Base-by-base conservation (phyloP, 1,140 invertebrate species). In the Drosophila insularis region DNA sequence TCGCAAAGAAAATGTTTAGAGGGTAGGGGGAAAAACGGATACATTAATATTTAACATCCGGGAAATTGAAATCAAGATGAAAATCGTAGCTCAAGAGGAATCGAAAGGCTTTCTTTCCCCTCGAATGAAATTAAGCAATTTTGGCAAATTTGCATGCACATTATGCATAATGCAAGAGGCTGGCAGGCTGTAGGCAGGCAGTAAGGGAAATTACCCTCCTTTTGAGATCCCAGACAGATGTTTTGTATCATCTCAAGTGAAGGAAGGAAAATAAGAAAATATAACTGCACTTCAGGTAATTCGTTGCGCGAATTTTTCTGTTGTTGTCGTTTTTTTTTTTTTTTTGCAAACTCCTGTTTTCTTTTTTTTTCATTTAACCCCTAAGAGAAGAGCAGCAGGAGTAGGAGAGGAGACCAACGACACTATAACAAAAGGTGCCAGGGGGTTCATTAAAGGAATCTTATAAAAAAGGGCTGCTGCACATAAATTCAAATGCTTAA, bases 81-180 rank as follows among this genome's bases (percentile, higher is more conserved):
- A 50, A 50, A 67, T 58, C 43, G 69, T 46, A 43, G 32, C 35
- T 23, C 10, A 5, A 17, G 35, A 61, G 70, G 56, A 65, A 77
- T 66, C 54, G 63, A 59, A 65, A 63, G 50, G 60, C 69, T 72
- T 61, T 71, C 62, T 59, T 56, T 69, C 56, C 55, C 73, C 63
- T 65, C 37, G 31, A 32, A 43, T 64, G 64, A 85, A 78, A 78
- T 80, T 81, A 77, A 86, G 81, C 74, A 86, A 86, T 86, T 86
- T 86, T 75, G 68, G 74, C 78, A 86, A 86, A 86, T 86, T 85
- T 86, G 81, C 81, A 86, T 86, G 81, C 74, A 85, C 78, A 86
- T 85, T 85, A 85, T 82, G 74, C 78, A 85, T 84, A 68, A 84
- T 84, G 80, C 73, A 74, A 64, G 64, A 75, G 75, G 74, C 74